A percentile compares a stretch with the other conserved stretches of the same genome.
Conservation (phyloP, 2,113 vertebrate species). For the Lepidothrix coronata region DNA sequence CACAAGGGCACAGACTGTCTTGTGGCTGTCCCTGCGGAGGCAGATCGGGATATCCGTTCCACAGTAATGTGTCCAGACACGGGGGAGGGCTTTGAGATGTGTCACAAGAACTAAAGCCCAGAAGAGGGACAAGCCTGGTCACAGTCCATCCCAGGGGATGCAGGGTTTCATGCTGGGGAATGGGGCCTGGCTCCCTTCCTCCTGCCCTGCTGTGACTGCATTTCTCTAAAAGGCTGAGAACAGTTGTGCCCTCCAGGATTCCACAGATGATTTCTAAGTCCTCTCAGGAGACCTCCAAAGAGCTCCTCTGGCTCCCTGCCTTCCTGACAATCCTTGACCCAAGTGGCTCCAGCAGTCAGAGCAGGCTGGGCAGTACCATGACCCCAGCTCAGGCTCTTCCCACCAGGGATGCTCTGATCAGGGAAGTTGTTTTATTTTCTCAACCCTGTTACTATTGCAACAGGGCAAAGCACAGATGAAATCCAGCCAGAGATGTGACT, state of each 20-base stretch:
- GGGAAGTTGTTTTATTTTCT: background rate
- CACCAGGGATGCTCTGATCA: background rate
- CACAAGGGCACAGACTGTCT: background rate
- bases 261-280: background rate
- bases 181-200: background rate
- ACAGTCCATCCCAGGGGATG: background rate
- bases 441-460: background rate
- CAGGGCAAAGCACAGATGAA: background rate
- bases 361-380: background rate
- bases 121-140: background rate
- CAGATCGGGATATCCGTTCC: background rate
- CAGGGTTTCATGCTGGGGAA: background rate
- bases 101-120: background rate
- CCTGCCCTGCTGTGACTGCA: fast-evolving
- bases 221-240: background rate
- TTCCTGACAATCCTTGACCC: background rate
- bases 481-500: background rate
- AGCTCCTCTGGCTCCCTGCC: background rate
- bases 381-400: background rate
- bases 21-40: conserved; percentile 7
- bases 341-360: background rate
- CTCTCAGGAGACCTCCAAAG: background rate
- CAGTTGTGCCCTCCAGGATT: background rate
- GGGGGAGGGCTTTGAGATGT: background rate
- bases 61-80: background rate